Evolutionary conservation across 2,113 vertebrate species (phyloP).

Genomic region (Platanista minor): DNA sequence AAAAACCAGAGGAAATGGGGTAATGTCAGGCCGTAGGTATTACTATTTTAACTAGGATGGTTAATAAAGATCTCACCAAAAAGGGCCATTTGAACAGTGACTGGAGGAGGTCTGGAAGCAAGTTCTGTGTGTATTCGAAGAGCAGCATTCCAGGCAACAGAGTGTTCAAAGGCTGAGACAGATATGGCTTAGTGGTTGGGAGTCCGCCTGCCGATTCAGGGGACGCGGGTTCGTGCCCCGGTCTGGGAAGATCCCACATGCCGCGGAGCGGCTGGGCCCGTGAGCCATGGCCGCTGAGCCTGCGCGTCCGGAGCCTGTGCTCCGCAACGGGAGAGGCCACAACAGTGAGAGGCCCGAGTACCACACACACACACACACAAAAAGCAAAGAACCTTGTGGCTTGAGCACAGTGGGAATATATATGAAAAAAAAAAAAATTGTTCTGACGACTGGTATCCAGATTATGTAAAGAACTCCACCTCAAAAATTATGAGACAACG

Average conservation of each 20-base stretch:
- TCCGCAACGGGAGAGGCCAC: no score
- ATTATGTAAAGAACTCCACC: background rate
- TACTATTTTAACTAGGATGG: background rate
- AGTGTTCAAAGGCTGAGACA: background rate
- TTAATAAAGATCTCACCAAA: background rate
- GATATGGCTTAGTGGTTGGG: no score
- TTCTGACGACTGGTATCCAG: background rate
- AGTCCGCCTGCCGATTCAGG: no score
- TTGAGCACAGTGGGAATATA: background rate
- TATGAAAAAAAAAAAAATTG: background rate
- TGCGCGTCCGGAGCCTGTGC: no score
- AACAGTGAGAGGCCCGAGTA: no score
- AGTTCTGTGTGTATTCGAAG: background rate
- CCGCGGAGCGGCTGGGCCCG: no score
- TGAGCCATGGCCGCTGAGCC: no score
- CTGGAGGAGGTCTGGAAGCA: background rate
- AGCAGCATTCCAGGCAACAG: background rate
- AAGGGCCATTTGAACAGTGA: background rate
- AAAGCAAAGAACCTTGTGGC: background rate
- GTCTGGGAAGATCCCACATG: no score
- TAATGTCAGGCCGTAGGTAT: background rate
- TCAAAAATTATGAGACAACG: background rate
- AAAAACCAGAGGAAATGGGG: background rate
- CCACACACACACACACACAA: no score
- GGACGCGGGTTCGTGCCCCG: no score